phyloP scores from a whole-genome alignment of 2,888 invertebrate genomes.

The Spisula solida region DNA sequence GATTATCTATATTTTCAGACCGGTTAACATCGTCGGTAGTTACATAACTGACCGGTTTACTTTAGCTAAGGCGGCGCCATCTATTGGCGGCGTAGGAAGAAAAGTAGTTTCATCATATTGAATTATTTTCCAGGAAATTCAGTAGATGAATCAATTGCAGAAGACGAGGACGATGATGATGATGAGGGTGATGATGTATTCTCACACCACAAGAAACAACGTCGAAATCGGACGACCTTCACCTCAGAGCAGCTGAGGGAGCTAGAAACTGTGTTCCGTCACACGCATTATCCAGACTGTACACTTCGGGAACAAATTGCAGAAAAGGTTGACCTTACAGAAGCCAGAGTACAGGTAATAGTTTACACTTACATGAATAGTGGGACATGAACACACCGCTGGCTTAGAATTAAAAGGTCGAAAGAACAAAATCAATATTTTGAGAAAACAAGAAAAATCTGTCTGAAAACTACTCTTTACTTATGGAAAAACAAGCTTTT shows the following conservation, averaged over 20 bases:
- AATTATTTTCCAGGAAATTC: not conserved
- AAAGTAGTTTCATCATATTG: too few relatives aligned
- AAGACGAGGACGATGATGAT: constrained; percentile 64
- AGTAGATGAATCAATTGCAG: constrained; percentile 52
- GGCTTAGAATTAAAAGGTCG: too few relatives aligned
- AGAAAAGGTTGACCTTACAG: constrained; percentile 83
- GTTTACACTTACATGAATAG: not conserved
- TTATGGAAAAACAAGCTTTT: too few relatives aligned
- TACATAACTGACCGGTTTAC: too few relatives aligned
- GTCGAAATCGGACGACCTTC: constrained; percentile 85
- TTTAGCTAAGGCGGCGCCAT: too few relatives aligned
- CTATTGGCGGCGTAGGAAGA: too few relatives aligned
- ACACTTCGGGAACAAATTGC: constrained; percentile 85
- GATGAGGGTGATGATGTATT: constrained; percentile 68
- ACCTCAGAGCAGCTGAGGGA: constrained; percentile 84
- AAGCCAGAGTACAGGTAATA: constrained; percentile 84
- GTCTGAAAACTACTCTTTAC: too few relatives aligned
- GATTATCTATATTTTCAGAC: too few relatives aligned
- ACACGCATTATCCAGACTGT: constrained; percentile 85
- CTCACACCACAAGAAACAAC: constrained; percentile 80
- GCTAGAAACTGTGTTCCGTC: constrained; percentile 83
- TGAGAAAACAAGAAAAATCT: too few relatives aligned
- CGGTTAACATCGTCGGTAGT: too few relatives aligned
- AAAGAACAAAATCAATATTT: too few relatives aligned
- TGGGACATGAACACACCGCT: too few relatives aligned